Evolutionary conservation across 2,113 vertebrate genomes (phyloP).

Genomic region (Nansenia antarctica): DNA sequence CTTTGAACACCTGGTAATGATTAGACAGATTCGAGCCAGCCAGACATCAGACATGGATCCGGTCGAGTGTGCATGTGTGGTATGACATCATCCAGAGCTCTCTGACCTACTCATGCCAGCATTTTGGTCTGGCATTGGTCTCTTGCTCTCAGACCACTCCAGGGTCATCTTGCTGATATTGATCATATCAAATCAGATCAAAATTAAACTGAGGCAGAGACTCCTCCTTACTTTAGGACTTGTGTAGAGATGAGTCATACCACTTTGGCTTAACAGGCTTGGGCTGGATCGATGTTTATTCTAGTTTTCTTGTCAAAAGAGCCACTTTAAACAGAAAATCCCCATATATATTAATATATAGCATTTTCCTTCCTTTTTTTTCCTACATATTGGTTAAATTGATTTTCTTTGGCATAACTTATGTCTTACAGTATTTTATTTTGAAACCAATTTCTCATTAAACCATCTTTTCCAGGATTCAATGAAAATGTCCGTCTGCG

Average conservation of each 20-base stretch:
- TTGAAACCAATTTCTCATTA: conserved; percentile 7
- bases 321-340: not conserved
- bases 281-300: not conserved
- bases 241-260: not conserved
- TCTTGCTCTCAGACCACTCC: conserved; percentile 2
- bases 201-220: not conserved
- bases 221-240: not conserved
- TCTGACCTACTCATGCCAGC: not conserved
- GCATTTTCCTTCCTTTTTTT: not conserved
- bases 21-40: conserved; percentile 67
- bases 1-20: conserved; percentile 78
- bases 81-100: conserved; percentile 39
- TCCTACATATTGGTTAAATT: not conserved
- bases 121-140: not conserved
- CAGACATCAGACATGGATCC: conserved; percentile 53
- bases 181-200: conserved; percentile 11
- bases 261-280: not conserved
- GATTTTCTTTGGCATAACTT: not conserved
- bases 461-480: conserved; percentile 68
- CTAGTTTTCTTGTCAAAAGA: not conserved
- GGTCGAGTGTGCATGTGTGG: conserved; percentile 41
- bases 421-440: not conserved
- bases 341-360: not conserved
- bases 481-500: conserved; percentile 86
- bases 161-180: conserved; percentile 19